phyloP scores from a whole-genome alignment of 2,797 vertebrate species.

The Apodemus agrarius region DNA sequence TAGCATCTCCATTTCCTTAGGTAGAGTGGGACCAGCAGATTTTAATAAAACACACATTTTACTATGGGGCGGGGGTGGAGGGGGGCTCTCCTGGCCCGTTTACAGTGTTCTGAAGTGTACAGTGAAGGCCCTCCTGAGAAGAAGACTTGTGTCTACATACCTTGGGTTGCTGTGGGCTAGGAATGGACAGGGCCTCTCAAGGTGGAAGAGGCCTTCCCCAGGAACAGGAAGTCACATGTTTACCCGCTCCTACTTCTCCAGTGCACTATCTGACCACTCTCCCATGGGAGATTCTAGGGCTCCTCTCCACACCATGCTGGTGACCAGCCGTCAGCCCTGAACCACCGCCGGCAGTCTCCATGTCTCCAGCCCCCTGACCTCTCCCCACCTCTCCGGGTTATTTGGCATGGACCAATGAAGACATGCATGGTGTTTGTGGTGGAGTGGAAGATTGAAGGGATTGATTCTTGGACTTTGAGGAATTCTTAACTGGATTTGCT shows the following conservation, averaged over 20 bases:
- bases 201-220: background rate
- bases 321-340: background rate
- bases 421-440: background rate
- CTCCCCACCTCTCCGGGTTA: background rate
- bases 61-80: background rate
- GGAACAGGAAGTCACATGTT: constrained; percentile 63
- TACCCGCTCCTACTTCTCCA: constrained; percentile 64
- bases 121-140: constrained; percentile 83
- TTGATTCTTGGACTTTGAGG: constrained; percentile 23
- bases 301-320: background rate
- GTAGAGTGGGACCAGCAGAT: constrained; percentile 78
- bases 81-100: constrained; percentile 84
- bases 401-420: background rate
- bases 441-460: background rate
- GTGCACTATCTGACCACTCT: constrained; percentile 34
- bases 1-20: constrained; percentile 81
- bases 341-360: accelerated
- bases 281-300: background rate
- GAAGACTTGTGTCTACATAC: constrained; percentile 82
- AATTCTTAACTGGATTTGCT: background rate
- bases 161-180: constrained; percentile 70
- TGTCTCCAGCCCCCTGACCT: background rate
- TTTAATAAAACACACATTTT: constrained; percentile 77
- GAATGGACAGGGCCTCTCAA: background rate
- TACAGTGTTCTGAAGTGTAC: constrained; percentile 83